Evolutionary conservation across 2,113 vertebrate species (phyloP).

Genomic region (Oreotrochilus melanogaster): DNA sequence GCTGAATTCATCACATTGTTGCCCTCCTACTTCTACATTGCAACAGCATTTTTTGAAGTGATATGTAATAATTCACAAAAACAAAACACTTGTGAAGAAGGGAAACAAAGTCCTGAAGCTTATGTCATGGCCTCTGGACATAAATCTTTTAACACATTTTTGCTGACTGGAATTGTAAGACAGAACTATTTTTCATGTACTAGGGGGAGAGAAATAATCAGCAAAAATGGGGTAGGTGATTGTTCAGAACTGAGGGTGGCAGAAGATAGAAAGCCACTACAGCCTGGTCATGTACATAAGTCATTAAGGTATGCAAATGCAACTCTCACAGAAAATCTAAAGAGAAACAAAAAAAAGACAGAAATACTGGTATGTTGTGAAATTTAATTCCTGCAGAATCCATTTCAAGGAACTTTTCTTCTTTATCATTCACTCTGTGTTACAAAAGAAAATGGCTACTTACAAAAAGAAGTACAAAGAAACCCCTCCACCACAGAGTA

Average conservation of each 20-base stretch:
- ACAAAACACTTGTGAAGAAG: neutral
- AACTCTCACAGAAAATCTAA: neutral
- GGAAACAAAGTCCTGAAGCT: neutral
- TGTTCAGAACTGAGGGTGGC: neutral
- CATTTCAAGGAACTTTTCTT: neutral
- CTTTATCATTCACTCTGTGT: neutral
- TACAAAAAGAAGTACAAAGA: neutral
- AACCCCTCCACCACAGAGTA: neutral
- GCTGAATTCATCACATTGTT: neutral
- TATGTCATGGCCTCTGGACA: neutral
- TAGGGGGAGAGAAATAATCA: neutral
- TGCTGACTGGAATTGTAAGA: neutral
- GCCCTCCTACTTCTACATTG: fast-evolving
- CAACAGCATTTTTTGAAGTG: neutral
- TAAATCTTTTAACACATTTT: neutral
- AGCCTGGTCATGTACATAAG: neutral
- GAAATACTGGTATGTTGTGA: neutral
- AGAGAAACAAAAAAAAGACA: neutral
- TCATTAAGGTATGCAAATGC: neutral
- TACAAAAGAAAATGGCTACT: neutral
- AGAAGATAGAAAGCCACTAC: neutral
- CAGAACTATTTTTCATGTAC: neutral
- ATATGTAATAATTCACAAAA: neutral
- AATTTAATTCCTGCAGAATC: neutral
- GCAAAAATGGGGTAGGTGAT: neutral